Evolutionary conservation across 2,113 vertebrate genomes (phyloP).

Genomic region (Nipponia nippon): DNA sequence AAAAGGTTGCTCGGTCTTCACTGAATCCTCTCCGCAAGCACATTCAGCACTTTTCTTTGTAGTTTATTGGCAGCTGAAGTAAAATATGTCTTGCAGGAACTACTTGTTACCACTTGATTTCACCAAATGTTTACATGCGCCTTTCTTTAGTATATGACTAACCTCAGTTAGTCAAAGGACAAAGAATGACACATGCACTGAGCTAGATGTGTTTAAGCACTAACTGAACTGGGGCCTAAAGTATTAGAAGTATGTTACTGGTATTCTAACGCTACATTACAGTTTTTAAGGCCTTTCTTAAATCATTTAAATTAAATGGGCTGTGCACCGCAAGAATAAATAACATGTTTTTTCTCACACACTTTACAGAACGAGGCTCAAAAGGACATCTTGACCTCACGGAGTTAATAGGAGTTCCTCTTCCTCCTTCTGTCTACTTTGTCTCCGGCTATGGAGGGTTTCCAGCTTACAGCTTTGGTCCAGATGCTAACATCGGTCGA

Average conservation of each 20-base stretch:
- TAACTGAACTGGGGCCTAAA: neutral
- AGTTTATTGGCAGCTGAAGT: neutral
- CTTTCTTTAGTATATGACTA: neutral
- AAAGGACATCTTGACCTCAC: constrained; percentile 85
- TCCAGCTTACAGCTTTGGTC: constrained; percentile 90
- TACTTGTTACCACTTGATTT: neutral
- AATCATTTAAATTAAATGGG: neutral
- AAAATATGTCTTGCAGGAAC: neutral
- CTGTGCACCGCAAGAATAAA: neutral
- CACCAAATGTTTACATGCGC: neutral
- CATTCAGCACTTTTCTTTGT: neutral
- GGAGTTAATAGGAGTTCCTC: constrained; percentile 91
- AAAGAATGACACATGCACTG: accelerated
- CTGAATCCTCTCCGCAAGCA: neutral
- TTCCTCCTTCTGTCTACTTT: constrained; percentile 92
- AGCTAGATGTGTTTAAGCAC: neutral
- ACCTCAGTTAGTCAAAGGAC: neutral
- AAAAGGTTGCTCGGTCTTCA: neutral
- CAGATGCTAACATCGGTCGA: constrained; percentile 87
- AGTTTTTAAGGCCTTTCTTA: neutral
- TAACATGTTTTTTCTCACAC: neutral
- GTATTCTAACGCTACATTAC: neutral
- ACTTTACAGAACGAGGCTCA: constrained; percentile 71
- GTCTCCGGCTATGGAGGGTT: constrained; percentile 90
- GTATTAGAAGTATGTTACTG: neutral